These are phyloP conservation scores for Erynnis tages DNA, from an alignment of 2,888 invertebrate genomes.

Conservation along the genomic window DNA sequence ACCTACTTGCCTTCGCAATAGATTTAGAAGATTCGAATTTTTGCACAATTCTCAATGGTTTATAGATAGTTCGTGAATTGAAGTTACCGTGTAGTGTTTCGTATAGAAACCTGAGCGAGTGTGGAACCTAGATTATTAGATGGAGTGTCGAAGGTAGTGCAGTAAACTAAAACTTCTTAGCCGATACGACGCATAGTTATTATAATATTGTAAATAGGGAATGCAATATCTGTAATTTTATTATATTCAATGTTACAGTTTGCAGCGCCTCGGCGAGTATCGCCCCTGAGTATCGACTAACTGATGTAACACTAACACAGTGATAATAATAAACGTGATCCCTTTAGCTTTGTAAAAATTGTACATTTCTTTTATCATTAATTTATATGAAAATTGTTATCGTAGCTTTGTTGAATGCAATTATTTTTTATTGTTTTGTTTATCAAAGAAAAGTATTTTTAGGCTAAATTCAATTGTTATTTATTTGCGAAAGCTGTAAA, in stretches of 20 bases:
- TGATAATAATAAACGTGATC: slow-evolving; percentile 74
- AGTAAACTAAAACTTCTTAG: slow-evolving; percentile 10
- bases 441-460: slow-evolving; percentile 77
- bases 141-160: not conserved
- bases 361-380: slow-evolving; percentile 78
- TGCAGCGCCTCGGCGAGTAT: slow-evolving; percentile 13
- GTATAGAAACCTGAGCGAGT: slow-evolving; percentile 35
- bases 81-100: slow-evolving; percentile 68
- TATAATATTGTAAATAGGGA: slow-evolving; percentile 48
- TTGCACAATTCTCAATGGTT: slow-evolving; percentile 60
- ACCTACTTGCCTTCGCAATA: slow-evolving; percentile 77
- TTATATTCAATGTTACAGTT: slow-evolving; percentile 26
- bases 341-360: slow-evolving; percentile 77
- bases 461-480: slow-evolving; percentile 81
- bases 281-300: slow-evolving; percentile 37
- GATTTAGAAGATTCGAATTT: slow-evolving; percentile 63
- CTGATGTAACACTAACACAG: slow-evolving; percentile 56
- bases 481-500: slow-evolving; percentile 77
- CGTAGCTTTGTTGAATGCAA: slow-evolving; percentile 81
- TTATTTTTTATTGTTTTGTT: slow-evolving; percentile 81
- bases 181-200: slow-evolving; percentile 32
- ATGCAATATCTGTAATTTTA: slow-evolving; percentile 44
- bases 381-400: slow-evolving; percentile 82
- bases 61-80: slow-evolving; percentile 42
- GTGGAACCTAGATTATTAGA: slow-evolving; percentile 10